Percentiles rank a stretch among this genome's conserved stretches.
Conservation (phyloP, 1,140 invertebrate genomes). For the Pentalonia nigronervosa region DNA sequence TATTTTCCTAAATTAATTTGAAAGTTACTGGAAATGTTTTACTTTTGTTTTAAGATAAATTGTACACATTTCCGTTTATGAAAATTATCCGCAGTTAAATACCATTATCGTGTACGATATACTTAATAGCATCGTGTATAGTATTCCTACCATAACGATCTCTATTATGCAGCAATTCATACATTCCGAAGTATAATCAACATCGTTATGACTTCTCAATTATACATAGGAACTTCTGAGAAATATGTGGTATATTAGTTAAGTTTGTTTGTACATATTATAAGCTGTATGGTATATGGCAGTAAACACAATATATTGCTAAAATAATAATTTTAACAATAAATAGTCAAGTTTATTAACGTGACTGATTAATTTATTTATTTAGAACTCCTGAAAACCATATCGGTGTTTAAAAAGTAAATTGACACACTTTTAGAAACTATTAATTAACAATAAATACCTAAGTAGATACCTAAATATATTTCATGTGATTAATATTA, state of each 20-base stretch:
- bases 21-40: neutral
- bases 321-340: neutral
- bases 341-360: neutral
- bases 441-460: neutral
- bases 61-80: neutral
- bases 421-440: neutral
- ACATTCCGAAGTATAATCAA: conserved; percentile 43
- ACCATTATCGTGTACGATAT: neutral
- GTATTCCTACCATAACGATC: neutral
- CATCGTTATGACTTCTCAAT: conserved; percentile 43
- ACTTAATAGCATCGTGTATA: neutral
- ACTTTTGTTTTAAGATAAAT: neutral
- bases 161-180: conserved; percentile 5
- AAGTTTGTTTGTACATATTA: neutral
- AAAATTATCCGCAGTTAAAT: neutral
- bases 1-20: neutral
- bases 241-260: conserved; percentile 15
- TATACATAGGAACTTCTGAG: conserved; percentile 13
- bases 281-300: neutral
- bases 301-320: neutral
- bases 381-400: neutral
- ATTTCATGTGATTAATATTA: neutral
- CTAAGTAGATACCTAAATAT: neutral
- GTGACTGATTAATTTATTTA: conserved; percentile 10
- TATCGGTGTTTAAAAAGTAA: neutral